A percentile compares a stretch with the other conserved stretches of the same genome.
Evolutionary conservation across 2,113 vertebrate genomes (phyloP).

Genomic region (Odocoileus virginianus): DNA sequence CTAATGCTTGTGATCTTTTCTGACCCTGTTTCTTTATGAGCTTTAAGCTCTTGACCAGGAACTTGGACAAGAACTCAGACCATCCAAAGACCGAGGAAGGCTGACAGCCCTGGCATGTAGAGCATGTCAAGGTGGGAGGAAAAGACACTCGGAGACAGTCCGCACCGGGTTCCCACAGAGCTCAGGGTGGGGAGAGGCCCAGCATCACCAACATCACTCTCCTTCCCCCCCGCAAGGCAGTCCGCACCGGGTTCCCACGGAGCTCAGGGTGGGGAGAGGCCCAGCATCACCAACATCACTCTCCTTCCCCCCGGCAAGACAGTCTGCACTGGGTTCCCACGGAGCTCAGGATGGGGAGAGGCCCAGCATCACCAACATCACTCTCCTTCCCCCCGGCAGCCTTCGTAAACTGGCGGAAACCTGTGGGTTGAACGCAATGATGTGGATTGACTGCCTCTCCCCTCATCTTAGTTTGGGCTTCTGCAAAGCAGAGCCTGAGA

Average conservation of each 20-base stretch:
- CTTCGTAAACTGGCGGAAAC: background rate
- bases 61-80: background rate
- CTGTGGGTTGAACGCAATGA: fast-evolving
- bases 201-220: too few relatives aligned
- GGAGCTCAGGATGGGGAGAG: background rate
- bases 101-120: background rate
- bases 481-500: background rate
- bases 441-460: background rate
- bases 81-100: background rate
- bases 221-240: too few relatives aligned
- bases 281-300: too few relatives aligned
- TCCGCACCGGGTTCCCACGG: too few relatives aligned
- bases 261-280: too few relatives aligned
- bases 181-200: too few relatives aligned
- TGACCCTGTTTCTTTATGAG: background rate
- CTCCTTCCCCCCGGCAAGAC: too few relatives aligned
- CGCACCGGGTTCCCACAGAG: too few relatives aligned
- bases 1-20: background rate
- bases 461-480: background rate
- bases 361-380: background rate
- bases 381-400: too few relatives aligned
- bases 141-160: fast-evolving
- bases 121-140: fast-evolving
- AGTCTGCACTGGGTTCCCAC: fast-evolving
- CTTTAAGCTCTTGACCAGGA: background rate